These are phyloP conservation scores for Dryobotodes eremita DNA, from an alignment of 2,888 invertebrate species.

Conservation along the genomic window DNA sequence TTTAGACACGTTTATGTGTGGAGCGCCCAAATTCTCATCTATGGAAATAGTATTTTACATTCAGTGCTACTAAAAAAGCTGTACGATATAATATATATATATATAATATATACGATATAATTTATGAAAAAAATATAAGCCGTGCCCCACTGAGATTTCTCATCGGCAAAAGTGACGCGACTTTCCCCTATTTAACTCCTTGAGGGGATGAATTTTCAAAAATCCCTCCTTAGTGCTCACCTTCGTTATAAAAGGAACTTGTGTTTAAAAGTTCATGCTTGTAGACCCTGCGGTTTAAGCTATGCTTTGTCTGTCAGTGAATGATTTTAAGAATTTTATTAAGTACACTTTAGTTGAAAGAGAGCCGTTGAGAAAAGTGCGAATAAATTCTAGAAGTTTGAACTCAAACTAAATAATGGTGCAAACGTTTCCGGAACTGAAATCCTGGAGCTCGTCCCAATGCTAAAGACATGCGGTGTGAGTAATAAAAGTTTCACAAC, in stretches of 20 bases:
- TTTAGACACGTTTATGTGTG: background rate
- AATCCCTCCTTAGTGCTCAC: too few relatives aligned
- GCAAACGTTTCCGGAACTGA: background rate
- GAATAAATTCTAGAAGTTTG: background rate
- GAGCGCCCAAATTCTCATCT: background rate
- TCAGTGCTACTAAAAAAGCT: background rate
- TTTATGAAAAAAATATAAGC: background rate
- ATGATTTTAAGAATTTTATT: background rate
- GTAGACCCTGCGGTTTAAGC: too few relatives aligned
- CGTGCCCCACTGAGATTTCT: too few relatives aligned
- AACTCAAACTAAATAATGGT: background rate
- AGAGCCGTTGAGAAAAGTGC: background rate
- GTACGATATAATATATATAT: background rate
- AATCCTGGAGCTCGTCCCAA: background rate
- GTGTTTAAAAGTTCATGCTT: background rate
- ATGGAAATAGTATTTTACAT: background rate
- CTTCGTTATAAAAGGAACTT: background rate
- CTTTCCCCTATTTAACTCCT: background rate
- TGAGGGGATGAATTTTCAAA: background rate
- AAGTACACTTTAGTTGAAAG: background rate
- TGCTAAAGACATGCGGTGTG: background rate
- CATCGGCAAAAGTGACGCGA: background rate
- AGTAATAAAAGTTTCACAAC: constrained; percentile 19
- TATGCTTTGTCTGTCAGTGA: background rate
- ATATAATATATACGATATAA: too few relatives aligned